These are phyloP conservation scores for Cyrtodaria siliqua DNA, from an alignment of 2,888 invertebrate species.

Conservation along the genomic window DNA sequence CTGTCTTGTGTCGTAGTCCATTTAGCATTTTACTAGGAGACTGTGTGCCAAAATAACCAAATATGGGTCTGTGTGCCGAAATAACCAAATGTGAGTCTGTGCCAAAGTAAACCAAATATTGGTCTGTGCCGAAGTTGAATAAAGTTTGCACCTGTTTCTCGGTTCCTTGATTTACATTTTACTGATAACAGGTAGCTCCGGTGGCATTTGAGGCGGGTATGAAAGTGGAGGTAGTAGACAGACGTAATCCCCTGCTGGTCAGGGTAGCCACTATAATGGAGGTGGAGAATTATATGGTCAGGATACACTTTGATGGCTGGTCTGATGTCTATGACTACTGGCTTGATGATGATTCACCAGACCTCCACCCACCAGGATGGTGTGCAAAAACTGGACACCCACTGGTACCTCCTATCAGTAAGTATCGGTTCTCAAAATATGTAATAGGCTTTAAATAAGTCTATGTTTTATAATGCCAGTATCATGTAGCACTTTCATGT, in stretches of 20 bases:
- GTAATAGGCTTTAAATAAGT: no score
- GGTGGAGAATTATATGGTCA: constrained; percentile 90
- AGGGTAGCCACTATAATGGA: constrained; percentile 94
- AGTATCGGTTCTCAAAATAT: no score
- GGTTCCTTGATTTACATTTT: no score
- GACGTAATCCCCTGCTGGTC: constrained; percentile 91
- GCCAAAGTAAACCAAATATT: background rate
- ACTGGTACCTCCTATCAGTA: constrained; percentile 92
- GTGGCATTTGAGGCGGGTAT: constrained; percentile 93
- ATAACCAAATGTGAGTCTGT: no score
- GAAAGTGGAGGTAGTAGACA: constrained; percentile 96
- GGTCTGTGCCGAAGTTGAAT: background rate
- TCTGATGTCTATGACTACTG: constrained; percentile 93
- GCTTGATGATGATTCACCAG: constrained; percentile 96
- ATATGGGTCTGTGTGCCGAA: no score
- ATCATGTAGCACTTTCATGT: no score
- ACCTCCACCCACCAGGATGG: constrained; percentile 97
- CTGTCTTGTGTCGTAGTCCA: no score
- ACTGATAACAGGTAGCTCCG: constrained; percentile 91
- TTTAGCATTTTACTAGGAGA: no score
- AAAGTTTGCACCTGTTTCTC: background rate
- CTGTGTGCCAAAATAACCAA: no score
- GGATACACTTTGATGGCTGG: constrained; percentile 96
- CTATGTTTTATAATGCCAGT: no score
- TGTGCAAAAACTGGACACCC: constrained; percentile 95